phyloP scores from a whole-genome alignment of 2,113 vertebrate species.

The Desmodus rotundus region DNA sequence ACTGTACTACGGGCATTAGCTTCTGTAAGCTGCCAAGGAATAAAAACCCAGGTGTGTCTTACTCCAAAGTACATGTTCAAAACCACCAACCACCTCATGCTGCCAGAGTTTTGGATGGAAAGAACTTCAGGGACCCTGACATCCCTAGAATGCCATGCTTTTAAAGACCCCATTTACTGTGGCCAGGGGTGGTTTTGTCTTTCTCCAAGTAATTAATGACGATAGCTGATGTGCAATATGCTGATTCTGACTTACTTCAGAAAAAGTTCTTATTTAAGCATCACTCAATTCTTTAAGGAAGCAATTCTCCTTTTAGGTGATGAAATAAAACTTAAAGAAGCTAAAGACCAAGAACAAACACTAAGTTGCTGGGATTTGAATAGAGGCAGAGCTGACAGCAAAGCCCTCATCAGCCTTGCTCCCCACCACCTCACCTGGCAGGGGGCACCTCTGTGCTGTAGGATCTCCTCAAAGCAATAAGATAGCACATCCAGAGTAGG shows the following conservation, averaged over 20 bases:
- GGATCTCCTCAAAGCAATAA: background rate
- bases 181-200: background rate
- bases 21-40: background rate
- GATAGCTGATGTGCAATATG: background rate
- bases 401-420: background rate
- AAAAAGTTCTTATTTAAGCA: background rate
- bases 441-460: background rate
- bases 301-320: background rate
- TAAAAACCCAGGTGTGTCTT: background rate
- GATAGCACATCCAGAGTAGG: background rate
- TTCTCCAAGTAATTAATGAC: background rate
- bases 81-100: background rate
- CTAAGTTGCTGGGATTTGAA: background rate
- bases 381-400: background rate
- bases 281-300: background rate
- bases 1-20: background rate
- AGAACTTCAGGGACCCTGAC: background rate
- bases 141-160: background rate
- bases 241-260: background rate
- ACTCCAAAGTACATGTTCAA: background rate
- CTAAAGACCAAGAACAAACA: background rate
- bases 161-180: background rate
- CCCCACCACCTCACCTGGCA: background rate
- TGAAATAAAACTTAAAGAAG: background rate
- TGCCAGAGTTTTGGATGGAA: background rate